Conservation (phyloP, 2,113 vertebrate genomes). For the Syrmaticus mikado region DNA sequence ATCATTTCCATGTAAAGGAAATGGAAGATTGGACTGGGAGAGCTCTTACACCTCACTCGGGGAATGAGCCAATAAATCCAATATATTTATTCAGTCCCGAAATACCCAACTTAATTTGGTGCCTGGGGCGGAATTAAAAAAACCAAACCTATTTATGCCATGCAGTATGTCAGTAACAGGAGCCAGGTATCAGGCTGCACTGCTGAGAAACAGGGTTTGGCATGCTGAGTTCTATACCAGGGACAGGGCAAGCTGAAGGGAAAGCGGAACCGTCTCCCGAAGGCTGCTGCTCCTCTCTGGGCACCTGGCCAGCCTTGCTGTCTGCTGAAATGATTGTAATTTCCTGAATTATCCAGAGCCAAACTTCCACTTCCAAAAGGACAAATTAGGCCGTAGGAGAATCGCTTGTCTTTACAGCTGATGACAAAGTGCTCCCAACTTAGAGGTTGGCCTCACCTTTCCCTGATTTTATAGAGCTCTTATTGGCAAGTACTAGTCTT, state of each 20-base stretch:
- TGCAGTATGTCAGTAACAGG: not conserved
- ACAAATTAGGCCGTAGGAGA: constrained; percentile 61
- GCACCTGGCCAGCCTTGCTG: constrained; percentile 43
- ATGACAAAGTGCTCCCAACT: constrained; percentile 48
- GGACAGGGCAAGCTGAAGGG: not conserved
- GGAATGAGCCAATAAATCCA: constrained; percentile 31
- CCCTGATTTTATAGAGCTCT: constrained; percentile 64
- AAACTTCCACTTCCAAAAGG: constrained; percentile 57
- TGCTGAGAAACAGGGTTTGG: not conserved
- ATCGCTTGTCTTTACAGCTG: constrained; percentile 46
- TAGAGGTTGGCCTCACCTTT: constrained; percentile 67
- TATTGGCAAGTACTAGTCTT: constrained; percentile 65
- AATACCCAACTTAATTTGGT: constrained; percentile 40
- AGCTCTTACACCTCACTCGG: not conserved
- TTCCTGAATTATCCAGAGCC: constrained; percentile 57
- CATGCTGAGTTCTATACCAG: not conserved
- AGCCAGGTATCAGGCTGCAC: not conserved
- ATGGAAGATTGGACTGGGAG: not conserved
- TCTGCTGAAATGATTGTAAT: constrained; percentile 23
- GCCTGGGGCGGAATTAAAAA: constrained; percentile 9
- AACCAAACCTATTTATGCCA: not conserved
- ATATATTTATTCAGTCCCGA: constrained; percentile 9
- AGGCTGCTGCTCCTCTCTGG: constrained; percentile 52
- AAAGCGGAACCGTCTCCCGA: not conserved
- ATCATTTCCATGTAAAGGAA: constrained; percentile 46